phyloP scores from a whole-genome alignment of 2,888 invertebrate species.

The Lasioglossum zephyrum region DNA sequence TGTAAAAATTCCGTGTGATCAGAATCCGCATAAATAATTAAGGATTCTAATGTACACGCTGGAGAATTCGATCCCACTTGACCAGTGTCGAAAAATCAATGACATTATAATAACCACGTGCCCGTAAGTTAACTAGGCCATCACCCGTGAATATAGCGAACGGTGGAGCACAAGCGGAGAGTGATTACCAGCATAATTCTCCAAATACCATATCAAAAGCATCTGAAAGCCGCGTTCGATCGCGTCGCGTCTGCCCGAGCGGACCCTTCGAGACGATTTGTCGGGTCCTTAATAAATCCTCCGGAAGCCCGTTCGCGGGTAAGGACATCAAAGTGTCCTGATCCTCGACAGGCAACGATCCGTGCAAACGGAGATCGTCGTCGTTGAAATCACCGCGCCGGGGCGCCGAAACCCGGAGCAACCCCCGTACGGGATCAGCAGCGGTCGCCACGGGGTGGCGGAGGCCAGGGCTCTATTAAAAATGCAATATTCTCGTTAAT shows the following conservation, averaged over 20 bases:
- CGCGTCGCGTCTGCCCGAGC: slow-evolving; percentile 30
- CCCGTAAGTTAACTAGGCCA: not conserved
- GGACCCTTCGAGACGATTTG: slow-evolving; percentile 50
- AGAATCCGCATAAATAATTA: not conserved
- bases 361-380: slow-evolving; percentile 38
- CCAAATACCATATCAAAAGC: not conserved
- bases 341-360: slow-evolving; percentile 58
- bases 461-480: slow-evolving; percentile 78
- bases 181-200: not conserved
- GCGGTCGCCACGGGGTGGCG: slow-evolving; percentile 47
- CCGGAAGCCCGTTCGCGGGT: slow-evolving; percentile 38
- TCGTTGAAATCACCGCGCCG: slow-evolving; percentile 66
- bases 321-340: slow-evolving; percentile 59
- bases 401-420: slow-evolving; percentile 5
- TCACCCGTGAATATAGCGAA: not conserved
- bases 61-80: not conserved
- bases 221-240: slow-evolving; percentile 20
- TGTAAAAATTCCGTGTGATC: not conserved
- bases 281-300: slow-evolving; percentile 58
- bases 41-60: not conserved
- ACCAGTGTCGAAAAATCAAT: not conserved
- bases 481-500: slow-evolving; percentile 83
- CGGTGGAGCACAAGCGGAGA: not conserved
- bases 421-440: slow-evolving; percentile 19
- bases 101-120: not conserved